Percentiles rank a stretch among this genome's conserved stretches.
Evolutionary conservation across 2,888 invertebrate species (phyloP).

Genomic region (Disparrhopalites patrizii): DNA sequence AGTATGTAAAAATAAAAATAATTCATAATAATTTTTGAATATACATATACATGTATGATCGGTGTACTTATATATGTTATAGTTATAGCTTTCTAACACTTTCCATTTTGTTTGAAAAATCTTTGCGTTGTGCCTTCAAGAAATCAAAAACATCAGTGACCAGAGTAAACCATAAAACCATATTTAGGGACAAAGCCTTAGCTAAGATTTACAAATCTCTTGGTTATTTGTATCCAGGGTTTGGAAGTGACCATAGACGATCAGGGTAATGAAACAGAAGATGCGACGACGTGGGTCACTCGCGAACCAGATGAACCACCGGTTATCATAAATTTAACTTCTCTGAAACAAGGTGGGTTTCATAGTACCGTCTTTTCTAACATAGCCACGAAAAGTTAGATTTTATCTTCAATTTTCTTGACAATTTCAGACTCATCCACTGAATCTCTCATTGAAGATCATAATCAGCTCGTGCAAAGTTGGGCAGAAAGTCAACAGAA

Average conservation of each 20-base stretch:
- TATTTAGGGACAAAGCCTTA: no score
- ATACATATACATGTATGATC: no score
- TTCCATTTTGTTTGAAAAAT: no score
- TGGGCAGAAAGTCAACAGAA: constrained; percentile 13
- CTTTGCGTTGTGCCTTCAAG: no score
- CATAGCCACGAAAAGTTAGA: no score
- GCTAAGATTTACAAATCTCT: no score
- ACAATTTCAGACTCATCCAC: background rate
- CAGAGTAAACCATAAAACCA: no score
- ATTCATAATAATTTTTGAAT: no score
- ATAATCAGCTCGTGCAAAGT: constrained; percentile 9
- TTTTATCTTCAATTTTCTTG: background rate
- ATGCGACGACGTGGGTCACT: background rate
- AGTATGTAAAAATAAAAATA: background rate
- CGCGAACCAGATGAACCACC: constrained; percentile 9
- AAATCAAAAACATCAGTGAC: no score
- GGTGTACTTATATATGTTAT: no score
- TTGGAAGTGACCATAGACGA: constrained; percentile 4
- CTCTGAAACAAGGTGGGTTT: constrained; percentile 1
- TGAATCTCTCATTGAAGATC: background rate
- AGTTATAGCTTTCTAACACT: no score
- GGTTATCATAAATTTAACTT: constrained; percentile 11
- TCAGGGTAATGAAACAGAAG: background rate
- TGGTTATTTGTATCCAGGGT: background rate
- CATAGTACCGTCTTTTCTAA: background rate